Evolutionary conservation across 2,888 invertebrate species (phyloP), one percentile per base, ranked within the genome.

Genomic region (Torymus auratus): DNA sequence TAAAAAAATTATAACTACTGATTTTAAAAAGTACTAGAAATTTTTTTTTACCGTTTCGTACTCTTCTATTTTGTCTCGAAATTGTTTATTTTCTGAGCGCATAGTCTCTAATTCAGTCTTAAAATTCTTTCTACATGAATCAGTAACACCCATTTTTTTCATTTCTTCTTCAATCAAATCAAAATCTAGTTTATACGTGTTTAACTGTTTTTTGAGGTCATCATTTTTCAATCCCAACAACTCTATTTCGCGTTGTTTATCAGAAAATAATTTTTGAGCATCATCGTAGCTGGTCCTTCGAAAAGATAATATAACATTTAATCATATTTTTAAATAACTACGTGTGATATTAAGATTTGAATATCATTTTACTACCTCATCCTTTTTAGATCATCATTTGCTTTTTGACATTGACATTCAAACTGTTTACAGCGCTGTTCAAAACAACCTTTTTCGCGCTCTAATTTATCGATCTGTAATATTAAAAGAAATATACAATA

Each of bases 91-190:
- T 85, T 80, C 84, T 82, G 28, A 82, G 28, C 28, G 70, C 61
- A 82, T 65, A 71, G 11, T 55, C 17, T 86, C 83, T 20, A 88
- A 13, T 83, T 86, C 82, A 4, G 80, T 77, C n/a, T 83, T 83
- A 11, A 86, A 78, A 41, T 4, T 52, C 20, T 71, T 28, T 50
- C 69, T 71, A 69, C 75, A 28, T 78, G 80, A 4, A 52, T 82
- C 56, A 7, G 7, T 10, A 2, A 79, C 20, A 13, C 73, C 79
- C 70, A 83, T 73, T 73, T 83, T 83, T 72, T 84, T 84, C 65
- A 88, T 81, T 82, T 88, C 87, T 20, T 86, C 84, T 60, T 86
- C 85, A 41, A 88, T 85, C n/a, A 86, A 82, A 50, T 88, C 86
- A 64, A 88, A 83, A 78, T 88, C 86, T 15, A 85, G 77, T 84